Evolutionary conservation across 2,888 invertebrate genomes (phyloP), one percentile per base, ranked within the genome.

Genomic region (Oxycera nigricornis): DNA sequence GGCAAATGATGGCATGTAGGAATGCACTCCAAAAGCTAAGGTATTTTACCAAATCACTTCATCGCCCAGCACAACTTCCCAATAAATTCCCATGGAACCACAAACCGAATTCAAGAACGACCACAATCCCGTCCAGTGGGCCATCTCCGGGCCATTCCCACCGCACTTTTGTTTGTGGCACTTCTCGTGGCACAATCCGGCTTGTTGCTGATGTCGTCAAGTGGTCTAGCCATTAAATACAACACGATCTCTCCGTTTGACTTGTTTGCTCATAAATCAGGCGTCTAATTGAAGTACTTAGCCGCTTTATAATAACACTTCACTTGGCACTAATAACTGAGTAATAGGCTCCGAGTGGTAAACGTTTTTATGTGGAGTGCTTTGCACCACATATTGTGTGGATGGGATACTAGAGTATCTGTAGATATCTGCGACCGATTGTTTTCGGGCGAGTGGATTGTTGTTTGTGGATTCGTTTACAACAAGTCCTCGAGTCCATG

Each of bases 241-340:
- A 39, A 65, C 65, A 30, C 65, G 24, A 39, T 35, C 35, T 35
- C 62, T 35, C 35, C 3, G 7, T 62, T 31, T 22, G 65, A 65
- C 41, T 65, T 65, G 65, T 65, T 72, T 72, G 67, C 46, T 67
- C 75, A 73, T 75, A 75, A 75, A 75, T 73, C 75, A 73, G 73
- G 35, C 68, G 70, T 75, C 75, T 75, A 75, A 75, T 75, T 75
- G 73, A 75, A 73, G 75, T 73, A 61, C 73, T 75, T 73, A 75
- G 72, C 75, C 68, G 68, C 41, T 73, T 61, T 50, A 67, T 73
- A 75, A 68, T 73, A 68, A 73, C 75, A 75, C 75, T 75, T 73
- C 57, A 73, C 68, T 61, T 52, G 72, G 61, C 68, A 46, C 73
- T 68, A 73, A 73, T 73, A 50, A 75, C 68, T 39, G 67, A 61